Conservation (phyloP, 2,797 vertebrate genomes). For the Valencia hispanica region DNA sequence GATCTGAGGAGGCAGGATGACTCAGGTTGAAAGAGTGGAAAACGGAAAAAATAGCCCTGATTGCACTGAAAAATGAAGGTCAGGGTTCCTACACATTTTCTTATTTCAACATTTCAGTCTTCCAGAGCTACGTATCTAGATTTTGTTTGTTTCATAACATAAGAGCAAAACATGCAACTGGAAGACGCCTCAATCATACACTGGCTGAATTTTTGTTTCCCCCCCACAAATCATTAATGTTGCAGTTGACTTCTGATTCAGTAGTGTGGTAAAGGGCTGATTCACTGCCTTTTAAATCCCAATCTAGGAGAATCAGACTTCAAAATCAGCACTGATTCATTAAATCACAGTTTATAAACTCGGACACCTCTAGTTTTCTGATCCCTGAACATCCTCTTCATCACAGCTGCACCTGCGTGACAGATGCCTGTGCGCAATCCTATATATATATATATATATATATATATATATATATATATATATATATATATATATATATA, state of each 20-base stretch:
- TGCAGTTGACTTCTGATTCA: no score
- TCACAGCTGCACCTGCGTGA: no score
- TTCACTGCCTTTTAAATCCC: background rate
- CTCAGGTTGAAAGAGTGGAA: background rate
- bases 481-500: no score
- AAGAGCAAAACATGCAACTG: background rate
- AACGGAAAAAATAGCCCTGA: no score
- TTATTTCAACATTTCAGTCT: background rate
- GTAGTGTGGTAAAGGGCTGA: background rate
- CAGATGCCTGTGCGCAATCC: no score
- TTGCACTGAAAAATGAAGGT: background rate
- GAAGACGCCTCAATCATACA: background rate
- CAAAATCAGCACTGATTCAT: no score
- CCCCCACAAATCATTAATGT: background rate
- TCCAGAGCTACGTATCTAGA: background rate
- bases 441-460: no score
- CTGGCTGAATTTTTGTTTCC: background rate
- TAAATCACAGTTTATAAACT: no score
- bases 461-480: no score
- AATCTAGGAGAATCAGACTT: background rate
- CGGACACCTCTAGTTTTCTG: no score
- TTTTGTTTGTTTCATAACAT: background rate
- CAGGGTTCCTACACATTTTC: background rate
- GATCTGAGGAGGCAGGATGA: constrained; percentile 59
- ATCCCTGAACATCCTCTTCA: no score